Base-by-base conservation (phyloP, 1,140 invertebrate genomes). In the Branchinecta lindahli region DNA sequence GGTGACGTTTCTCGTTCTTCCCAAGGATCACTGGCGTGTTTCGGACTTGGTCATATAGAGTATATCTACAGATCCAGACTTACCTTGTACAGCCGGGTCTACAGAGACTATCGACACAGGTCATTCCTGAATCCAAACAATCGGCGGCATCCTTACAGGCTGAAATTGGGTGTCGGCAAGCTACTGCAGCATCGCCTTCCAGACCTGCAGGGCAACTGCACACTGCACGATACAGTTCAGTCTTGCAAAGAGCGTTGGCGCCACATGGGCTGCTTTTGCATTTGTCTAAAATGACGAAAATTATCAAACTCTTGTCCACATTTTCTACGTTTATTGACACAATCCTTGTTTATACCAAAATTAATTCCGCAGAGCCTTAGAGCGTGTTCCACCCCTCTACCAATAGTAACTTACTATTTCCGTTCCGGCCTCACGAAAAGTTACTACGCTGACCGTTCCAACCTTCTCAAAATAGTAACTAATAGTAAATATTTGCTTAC, bases 231-330 rank as follows among this genome's bases (percentile, higher is more conserved):
- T 94, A 90, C 75, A 86, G 84, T 8, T 83, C 77, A 4, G 89
- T 85, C 75, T 82, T 85, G 74, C 92, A 95, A 72, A 90, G 83
- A 7, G 92, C 91, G 75, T 93, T 94, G 3, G 87, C 79, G 68
- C 92, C 92, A 75, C 92, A 96, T 6, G 83, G 80, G 69, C 89
- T 85, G 12, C 87, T 80, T 65, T 83, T 82, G 75, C 91, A 94
- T n/a, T 45, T 70, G 46, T 10, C 68, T 15, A 69, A 71, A 71
- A 7, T 68, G 47, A 15, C 20, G 47, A 18, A 45, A 69, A 71
- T 71, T 20, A 46, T 68, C 18, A 47, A 44, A 45, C 68, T 45
- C 12, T 46, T 69, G 15, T 52, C 33, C 52, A 68, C 44, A 72
- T 69, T 70, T 45, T 0, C 72, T 12, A 45, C 45, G 15, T 45